These are phyloP conservation scores for Apaloderma vittatum DNA, from an alignment of 2,113 vertebrate species.

Conservation along the genomic window DNA sequence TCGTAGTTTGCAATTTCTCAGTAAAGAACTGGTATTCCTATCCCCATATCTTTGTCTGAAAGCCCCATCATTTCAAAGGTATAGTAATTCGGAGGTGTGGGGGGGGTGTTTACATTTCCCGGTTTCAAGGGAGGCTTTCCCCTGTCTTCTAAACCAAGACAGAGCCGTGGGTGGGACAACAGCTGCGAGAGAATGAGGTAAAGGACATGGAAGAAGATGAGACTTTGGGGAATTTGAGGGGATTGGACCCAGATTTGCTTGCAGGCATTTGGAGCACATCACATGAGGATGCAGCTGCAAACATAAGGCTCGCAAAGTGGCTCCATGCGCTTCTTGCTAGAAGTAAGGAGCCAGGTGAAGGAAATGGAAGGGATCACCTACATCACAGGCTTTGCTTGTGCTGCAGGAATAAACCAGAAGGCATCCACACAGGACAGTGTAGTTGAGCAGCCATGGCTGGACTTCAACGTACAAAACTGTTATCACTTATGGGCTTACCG, in stretches of 20 bases:
- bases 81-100: too few species aligned
- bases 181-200: background rate
- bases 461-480: background rate
- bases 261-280: background rate
- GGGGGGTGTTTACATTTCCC: too few species aligned
- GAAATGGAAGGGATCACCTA: background rate
- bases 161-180: background rate
- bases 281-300: background rate
- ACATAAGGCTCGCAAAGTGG: background rate
- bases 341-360: background rate
- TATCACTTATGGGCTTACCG: background rate
- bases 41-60: too few species aligned
- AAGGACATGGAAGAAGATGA: background rate
- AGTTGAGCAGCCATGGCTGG: background rate
- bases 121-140: too few species aligned
- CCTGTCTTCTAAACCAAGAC: too few species aligned
- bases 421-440: background rate
- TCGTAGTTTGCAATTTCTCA: too few species aligned
- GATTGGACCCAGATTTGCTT: background rate
- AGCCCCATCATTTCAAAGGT: too few species aligned
- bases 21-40: too few species aligned
- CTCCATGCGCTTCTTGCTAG: background rate
- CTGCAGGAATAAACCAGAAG: background rate
- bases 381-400: background rate
- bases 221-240: background rate